These are phyloP conservation scores for Acanthosepion pharaonis DNA, from an alignment of 2,888 invertebrate species.

Conservation along the genomic window DNA sequence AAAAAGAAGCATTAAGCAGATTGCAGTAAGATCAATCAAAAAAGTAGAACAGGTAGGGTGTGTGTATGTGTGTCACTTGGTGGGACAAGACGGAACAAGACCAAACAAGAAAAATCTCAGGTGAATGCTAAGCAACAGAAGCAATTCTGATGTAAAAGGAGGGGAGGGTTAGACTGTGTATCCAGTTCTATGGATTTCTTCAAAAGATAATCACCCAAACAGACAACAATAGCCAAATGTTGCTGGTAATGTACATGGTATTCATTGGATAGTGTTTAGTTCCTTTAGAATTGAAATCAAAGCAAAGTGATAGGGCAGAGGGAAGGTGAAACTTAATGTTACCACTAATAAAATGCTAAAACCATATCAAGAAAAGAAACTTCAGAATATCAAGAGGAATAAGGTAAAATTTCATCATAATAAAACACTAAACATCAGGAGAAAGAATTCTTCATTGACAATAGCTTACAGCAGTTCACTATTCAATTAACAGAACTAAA, in stretches of 20 bases:
- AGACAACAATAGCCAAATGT: not conserved
- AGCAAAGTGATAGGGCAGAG: not conserved
- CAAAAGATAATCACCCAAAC: not conserved
- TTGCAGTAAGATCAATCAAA: not conserved
- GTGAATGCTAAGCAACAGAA: conserved; percentile 17
- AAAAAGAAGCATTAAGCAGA: not conserved
- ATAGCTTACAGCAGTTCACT: not conserved
- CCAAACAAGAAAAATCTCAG: not conserved
- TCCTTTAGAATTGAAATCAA: not conserved
- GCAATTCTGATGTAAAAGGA: not conserved
- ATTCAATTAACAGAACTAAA: not conserved
- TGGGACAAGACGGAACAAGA: not conserved
- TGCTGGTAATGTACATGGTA: not conserved
- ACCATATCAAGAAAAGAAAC: not conserved
- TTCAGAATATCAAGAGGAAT: not conserved
- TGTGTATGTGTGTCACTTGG: not conserved
- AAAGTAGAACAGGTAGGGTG: not conserved
- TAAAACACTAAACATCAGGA: not conserved
- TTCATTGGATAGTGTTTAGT: not conserved
- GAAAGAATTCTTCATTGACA: no score
- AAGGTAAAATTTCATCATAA: not conserved
- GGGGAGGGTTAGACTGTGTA: not conserved
- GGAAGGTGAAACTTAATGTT: not conserved
- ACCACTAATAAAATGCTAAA: not conserved
- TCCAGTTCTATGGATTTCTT: not conserved